Evolutionary conservation across 1,140 invertebrate species (phyloP).

Genomic region (Heliconius melpomene): DNA sequence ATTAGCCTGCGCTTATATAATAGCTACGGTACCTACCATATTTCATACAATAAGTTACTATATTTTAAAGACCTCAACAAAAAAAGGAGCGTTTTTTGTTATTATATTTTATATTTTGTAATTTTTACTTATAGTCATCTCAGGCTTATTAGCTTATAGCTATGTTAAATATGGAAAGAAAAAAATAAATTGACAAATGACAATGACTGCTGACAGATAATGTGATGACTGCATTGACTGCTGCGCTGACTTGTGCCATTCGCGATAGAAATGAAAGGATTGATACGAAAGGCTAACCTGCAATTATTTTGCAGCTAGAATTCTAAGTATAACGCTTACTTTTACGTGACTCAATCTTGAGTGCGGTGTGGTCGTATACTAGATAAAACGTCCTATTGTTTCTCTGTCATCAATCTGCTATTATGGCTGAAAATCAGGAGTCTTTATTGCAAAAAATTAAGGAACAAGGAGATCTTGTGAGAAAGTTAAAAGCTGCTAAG

Average conservation of each 20-base stretch:
- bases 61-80: no score
- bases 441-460: slow-evolving; percentile 86
- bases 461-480: slow-evolving; percentile 89
- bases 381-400: slow-evolving; percentile 32
- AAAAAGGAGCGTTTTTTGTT: no score
- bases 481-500: slow-evolving; percentile 90
- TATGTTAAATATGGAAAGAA: not conserved
- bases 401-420: slow-evolving; percentile 24
- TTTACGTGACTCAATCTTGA: slow-evolving; percentile 57
- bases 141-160: not conserved
- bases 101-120: no score
- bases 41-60: no score
- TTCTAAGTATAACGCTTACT: slow-evolving; percentile 42
- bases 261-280: slow-evolving; percentile 61
- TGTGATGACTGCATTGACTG: not conserved
- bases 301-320: slow-evolving; percentile 59
- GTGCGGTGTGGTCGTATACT: slow-evolving; percentile 31
- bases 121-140: no score
- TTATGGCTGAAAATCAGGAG: slow-evolving; percentile 73
- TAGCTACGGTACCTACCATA: no score
- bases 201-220: not conserved
- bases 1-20: no score
- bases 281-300: slow-evolving; percentile 57
- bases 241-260: slow-evolving; percentile 15
- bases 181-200: slow-evolving; percentile 14